These are phyloP conservation scores for Lithophane socia DNA, from an alignment of 2,888 invertebrate species.

Conservation along the genomic window DNA sequence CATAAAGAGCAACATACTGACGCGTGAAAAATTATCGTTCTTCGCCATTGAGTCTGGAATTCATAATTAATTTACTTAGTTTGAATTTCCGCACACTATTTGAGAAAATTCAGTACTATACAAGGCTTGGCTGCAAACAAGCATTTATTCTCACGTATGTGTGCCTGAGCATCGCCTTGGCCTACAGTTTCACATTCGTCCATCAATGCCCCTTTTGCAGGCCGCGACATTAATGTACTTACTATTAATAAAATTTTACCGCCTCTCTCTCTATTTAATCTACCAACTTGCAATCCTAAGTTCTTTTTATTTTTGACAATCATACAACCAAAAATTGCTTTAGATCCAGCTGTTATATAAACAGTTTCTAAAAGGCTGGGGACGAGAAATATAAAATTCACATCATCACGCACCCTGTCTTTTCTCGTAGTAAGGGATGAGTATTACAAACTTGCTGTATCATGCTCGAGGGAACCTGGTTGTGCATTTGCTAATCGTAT, in stretches of 20 bases:
- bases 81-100: no score
- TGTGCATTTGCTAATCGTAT: conserved; percentile 50
- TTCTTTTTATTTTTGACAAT: conserved; percentile 6
- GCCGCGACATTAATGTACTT: no score
- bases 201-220: no score
- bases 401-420: conserved; percentile 41
- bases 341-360: conserved; percentile 22
- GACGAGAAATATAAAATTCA: conserved; percentile 40
- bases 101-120: no score
- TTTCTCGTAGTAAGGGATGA: conserved; percentile 37
- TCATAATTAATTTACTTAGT: no score
- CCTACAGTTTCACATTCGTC: no score
- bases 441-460: conserved; percentile 39
- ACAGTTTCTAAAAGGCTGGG: conserved; percentile 2
- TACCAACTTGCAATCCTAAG: background rate
- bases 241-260: background rate
- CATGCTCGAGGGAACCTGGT: conserved; percentile 27
- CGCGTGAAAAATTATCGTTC: no score
- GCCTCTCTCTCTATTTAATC: background rate
- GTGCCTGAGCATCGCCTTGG: no score
- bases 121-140: no score
- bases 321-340: background rate
- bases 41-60: no score
- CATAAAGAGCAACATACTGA: no score
- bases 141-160: no score